Percentiles rank a stretch among this genome's conserved stretches.
These are phyloP conservation scores for Crotalus adamanteus DNA, from an alignment of 2,797 vertebrate genomes.

Conservation along the genomic window DNA sequence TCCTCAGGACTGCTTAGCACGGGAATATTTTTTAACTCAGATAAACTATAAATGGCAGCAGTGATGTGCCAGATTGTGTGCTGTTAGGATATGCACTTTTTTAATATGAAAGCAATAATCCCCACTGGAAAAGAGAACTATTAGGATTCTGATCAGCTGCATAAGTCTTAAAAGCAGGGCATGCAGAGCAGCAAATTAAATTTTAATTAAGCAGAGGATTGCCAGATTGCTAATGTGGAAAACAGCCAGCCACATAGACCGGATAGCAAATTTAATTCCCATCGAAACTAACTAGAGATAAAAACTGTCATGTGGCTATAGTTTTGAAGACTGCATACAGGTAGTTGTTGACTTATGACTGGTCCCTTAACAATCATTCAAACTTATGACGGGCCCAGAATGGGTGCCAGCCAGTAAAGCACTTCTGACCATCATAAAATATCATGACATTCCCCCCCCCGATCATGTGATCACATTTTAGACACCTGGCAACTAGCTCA, in stretches of 20 bases:
- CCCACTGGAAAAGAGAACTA: neutral
- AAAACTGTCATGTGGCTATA: neutral
- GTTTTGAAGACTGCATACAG: neutral
- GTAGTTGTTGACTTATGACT: too few relatives aligned
- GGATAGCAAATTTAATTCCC: neutral
- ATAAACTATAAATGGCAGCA: neutral
- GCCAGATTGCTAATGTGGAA: neutral
- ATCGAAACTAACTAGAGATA: neutral
- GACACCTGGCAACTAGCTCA: neutral
- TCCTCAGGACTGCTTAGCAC: neutral
- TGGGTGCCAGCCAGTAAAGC: too few relatives aligned
- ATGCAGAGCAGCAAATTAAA: neutral
- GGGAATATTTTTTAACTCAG: neutral
- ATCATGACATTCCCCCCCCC: too few relatives aligned
- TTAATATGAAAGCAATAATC: neutral
- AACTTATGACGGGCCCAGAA: too few relatives aligned
- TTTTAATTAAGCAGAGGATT: neutral
- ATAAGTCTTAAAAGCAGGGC: neutral
- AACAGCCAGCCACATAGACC: neutral
- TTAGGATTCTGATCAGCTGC: constrained; percentile 1
- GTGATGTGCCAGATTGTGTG: neutral
- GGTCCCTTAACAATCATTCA: too few relatives aligned
- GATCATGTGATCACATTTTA: neutral
- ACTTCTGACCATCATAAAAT: too few relatives aligned
- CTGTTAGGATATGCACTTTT: neutral